These are phyloP conservation scores for Neodon shergylaensis DNA, from an alignment of 2,113 vertebrate genomes.

Conservation along the genomic window DNA sequence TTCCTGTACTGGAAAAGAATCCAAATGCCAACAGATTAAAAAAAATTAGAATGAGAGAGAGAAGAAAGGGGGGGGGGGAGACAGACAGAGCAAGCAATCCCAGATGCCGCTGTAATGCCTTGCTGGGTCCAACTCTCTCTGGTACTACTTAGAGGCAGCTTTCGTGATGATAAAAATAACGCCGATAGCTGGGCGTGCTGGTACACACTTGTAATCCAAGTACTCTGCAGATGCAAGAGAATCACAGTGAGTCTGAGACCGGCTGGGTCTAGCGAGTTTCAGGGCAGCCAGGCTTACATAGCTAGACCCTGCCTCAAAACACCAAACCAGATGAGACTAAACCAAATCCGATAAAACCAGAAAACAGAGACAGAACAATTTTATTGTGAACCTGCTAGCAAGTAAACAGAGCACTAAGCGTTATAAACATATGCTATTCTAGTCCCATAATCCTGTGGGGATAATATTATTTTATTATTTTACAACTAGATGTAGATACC, in stretches of 20 bases:
- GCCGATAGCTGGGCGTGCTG: neutral
- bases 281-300: neutral
- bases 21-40: neutral
- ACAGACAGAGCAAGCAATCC: neutral
- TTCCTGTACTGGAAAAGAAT: neutral
- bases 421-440: constrained; percentile 9
- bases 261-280: neutral
- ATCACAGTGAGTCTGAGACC: neutral
- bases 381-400: constrained; percentile 47
- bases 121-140: neutral
- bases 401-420: neutral
- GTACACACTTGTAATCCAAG: neutral
- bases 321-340: neutral
- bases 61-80: no score
- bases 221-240: neutral
- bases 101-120: neutral
- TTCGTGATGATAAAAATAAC: constrained; percentile 23
- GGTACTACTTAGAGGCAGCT: neutral
- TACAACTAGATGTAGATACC: neutral
- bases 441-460: neutral
- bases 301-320: neutral
- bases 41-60: no score
- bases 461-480: neutral
- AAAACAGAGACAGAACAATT: neutral
- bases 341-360: neutral